phyloP scores from a whole-genome alignment of 2,888 invertebrate genomes.

The Helleia helle region DNA sequence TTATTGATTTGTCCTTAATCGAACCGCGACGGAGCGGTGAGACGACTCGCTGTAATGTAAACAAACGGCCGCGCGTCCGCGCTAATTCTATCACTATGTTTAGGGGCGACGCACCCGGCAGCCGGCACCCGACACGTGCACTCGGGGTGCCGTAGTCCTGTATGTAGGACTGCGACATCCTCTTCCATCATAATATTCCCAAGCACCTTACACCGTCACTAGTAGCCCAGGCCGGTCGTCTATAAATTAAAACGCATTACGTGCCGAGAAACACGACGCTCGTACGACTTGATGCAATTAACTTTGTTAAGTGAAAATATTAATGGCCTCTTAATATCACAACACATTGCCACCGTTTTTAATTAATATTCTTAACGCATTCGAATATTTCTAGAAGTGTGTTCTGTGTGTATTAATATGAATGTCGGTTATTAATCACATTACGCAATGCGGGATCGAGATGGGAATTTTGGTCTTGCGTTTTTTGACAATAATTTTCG shows the following conservation, averaged over 20 bases:
- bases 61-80: constrained; percentile 43
- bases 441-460: too few species aligned
- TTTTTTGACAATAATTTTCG: too few species aligned
- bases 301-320: background rate
- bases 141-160: too few species aligned
- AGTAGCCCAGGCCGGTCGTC: background rate
- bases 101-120: constrained; percentile 31
- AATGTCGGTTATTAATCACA: too few species aligned
- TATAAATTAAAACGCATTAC: constrained; percentile 7
- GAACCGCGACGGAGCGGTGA: constrained; percentile 48
- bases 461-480: too few species aligned
- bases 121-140: too few species aligned
- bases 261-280: background rate
- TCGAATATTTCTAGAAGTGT: too few species aligned
- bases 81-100: constrained; percentile 63
- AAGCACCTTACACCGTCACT: background rate
- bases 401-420: too few species aligned
- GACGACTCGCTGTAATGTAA: constrained; percentile 47
- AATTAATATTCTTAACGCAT: background rate
- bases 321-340: background rate
- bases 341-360: background rate
- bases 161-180: too few species aligned
- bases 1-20: constrained; percentile 72
- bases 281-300: background rate
- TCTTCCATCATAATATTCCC: too few species aligned